Base-by-base conservation (phyloP, 2,797 vertebrate genomes). In the Gallinago stenura region DNA sequence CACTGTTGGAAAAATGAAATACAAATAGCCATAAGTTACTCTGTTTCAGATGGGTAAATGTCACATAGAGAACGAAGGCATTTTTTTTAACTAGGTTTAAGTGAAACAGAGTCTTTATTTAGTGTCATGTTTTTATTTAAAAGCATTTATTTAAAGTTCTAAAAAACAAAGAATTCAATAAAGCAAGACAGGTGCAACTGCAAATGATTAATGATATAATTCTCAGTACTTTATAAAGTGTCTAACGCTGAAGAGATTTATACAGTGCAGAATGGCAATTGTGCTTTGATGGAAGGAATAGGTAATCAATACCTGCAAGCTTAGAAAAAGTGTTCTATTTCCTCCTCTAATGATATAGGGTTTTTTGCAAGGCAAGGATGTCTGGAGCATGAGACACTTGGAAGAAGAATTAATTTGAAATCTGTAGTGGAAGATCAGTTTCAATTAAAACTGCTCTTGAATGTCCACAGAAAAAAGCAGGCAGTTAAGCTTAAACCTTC, bases 351-450 rank as follows among this genome's bases (percentile, higher is more conserved):
- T 99, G 98, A 99, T 98, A 98, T 78, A 97, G 98, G 97, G 93
- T 35, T 95, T 96, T 97, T 98, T 98, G 98, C 96, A 97, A 97
- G 92, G 97, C 96, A 97, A 97, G 98, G 48, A 94, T 98, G 95
- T 98, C 95, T 98, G 96, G 97, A 98, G 98, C 98, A 98, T 97
- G 97, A 98, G 98, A 98, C 98, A 98, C 98, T 98, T 98, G 97
- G 97, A 98, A 98, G 98, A 99, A 97, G 96, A 99, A 99, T 99
- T 99, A 98, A 99, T 99, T 99, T 99, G 98, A 98, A 98, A 98
- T 96, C 98, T 98, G 98, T 97, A 98, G 98, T 98, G 98, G 97
- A 98, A 98, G 98, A 99, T 99, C 98, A 98, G 98, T 99, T 99
- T 99, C 98, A 99, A 98, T 99, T 99, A 99, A 98, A 98, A 98